phyloP scores from a whole-genome alignment of 2,113 vertebrate species.

The Bubo scandiacus region DNA sequence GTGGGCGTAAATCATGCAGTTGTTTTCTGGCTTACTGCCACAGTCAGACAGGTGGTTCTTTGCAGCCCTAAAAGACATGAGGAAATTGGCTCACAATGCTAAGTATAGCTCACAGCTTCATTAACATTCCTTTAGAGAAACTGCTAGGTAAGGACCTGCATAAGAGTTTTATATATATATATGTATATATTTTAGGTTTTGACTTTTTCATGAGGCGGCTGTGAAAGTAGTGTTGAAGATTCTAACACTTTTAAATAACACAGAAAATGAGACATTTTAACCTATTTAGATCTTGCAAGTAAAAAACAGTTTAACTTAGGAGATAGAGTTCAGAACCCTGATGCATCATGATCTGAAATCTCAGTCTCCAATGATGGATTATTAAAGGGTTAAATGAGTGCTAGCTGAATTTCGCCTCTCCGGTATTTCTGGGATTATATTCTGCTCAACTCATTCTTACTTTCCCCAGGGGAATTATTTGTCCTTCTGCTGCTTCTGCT shows the following conservation, averaged over 20 bases:
- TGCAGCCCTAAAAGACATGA: not conserved
- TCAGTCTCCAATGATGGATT: not conserved
- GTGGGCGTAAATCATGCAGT: conserved; percentile 50
- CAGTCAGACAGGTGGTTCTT: conserved; percentile 59
- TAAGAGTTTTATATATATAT: not conserved
- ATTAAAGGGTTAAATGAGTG: not conserved
- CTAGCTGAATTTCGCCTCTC: not conserved
- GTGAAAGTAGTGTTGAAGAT: not conserved
- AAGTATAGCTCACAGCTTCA: conserved; percentile 27
- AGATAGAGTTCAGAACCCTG: not conserved
- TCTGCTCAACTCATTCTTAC: not conserved
- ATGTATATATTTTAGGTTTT: not conserved
- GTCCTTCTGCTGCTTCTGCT: not conserved
- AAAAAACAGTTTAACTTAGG: not conserved
- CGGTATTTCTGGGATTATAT: not conserved
- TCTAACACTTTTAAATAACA: not conserved
- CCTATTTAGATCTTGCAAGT: not conserved
- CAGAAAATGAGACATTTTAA: not conserved
- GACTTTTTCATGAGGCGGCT: not conserved
- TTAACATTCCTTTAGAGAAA: conserved; percentile 13
- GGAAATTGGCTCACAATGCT: conserved; percentile 28
- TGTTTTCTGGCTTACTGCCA: conserved; percentile 60
- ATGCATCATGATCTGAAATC: not conserved
- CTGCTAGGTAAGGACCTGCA: not conserved
- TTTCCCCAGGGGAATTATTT: not conserved